Conservation (phyloP, 2,888 invertebrate genomes). For the Meiosimyza platycephala region DNA sequence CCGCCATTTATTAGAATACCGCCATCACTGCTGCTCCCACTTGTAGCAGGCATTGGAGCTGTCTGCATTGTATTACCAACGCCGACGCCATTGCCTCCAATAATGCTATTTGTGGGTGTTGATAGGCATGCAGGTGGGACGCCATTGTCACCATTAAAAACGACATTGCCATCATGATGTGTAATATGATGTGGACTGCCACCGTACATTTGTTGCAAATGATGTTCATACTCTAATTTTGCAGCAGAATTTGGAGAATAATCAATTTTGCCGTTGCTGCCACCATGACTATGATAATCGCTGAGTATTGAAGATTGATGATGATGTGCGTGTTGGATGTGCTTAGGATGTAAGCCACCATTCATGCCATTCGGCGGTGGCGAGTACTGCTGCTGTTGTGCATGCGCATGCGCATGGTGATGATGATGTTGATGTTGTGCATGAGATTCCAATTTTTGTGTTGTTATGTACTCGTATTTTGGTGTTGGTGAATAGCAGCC, state of each 20-base stretch:
- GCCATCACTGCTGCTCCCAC: slow-evolving; percentile 3
- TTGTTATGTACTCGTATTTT: slow-evolving; percentile 64
- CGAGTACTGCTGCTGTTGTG: slow-evolving; percentile 56
- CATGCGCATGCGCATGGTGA: slow-evolving; percentile 46
- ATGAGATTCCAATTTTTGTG: slow-evolving; percentile 56
- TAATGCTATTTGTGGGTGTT: slow-evolving; percentile 46
- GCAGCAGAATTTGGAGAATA: slow-evolving; percentile 57
- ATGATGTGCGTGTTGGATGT: slow-evolving; percentile 48
- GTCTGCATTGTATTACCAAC: slow-evolving; percentile 36
- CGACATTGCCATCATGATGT: slow-evolving; percentile 40
- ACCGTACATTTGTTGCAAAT: slow-evolving; percentile 61
- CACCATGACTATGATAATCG: slow-evolving; percentile 56
- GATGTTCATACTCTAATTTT: slow-evolving; percentile 60
- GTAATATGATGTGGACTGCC: slow-evolving; percentile 56
- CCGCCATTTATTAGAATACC: slow-evolving; percentile 39
- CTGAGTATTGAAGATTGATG: slow-evolving; percentile 52
- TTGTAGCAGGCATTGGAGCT: slow-evolving; percentile 33
- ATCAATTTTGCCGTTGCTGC: slow-evolving; percentile 58
- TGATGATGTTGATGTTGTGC: slow-evolving; percentile 41
- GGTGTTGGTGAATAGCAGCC: slow-evolving; percentile 67
- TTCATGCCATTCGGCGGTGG: slow-evolving; percentile 43
- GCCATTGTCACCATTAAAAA: slow-evolving; percentile 45
- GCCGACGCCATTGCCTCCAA: slow-evolving; percentile 42
- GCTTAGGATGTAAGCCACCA: slow-evolving; percentile 27
- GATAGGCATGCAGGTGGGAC: slow-evolving; percentile 48